These are phyloP conservation scores for Heliothis subflexa DNA, from an alignment of 1,140 invertebrate genomes.

Conservation along the genomic window DNA sequence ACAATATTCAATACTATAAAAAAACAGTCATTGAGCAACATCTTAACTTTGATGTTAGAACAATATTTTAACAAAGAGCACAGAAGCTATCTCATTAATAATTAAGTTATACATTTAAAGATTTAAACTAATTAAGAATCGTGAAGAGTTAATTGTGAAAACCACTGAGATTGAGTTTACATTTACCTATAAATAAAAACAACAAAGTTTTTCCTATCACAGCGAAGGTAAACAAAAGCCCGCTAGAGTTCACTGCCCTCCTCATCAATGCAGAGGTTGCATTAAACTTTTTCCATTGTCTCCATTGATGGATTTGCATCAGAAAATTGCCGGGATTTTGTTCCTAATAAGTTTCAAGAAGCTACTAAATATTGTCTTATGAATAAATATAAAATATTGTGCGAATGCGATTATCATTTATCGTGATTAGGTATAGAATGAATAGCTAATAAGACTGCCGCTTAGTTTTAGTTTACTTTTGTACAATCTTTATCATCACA, in stretches of 20 bases:
- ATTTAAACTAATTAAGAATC: too few species aligned
- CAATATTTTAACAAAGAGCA: too few species aligned
- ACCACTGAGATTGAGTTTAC: too few species aligned
- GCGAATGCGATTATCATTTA: conserved; percentile 6
- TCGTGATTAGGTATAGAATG: conserved; percentile 1
- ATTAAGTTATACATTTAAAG: too few species aligned
- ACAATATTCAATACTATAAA: too few species aligned
- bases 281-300: conserved; percentile 59
- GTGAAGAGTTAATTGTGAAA: too few species aligned
- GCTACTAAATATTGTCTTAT: conserved; percentile 21
- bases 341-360: conserved; percentile 32
- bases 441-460: conserved; percentile 8
- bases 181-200: neutral
- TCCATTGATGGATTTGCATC: conserved; percentile 42
- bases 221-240: conserved; percentile 11
- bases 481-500: neutral
- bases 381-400: conserved; percentile 35
- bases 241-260: conserved; percentile 18
- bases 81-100: too few species aligned
- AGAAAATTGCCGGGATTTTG: conserved; percentile 34
- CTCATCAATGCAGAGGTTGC: conserved; percentile 40
- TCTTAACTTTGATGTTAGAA: too few species aligned
- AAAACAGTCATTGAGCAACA: too few species aligned
- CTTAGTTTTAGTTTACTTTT: neutral
- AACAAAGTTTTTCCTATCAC: neutral